Base-by-base conservation (phyloP, 2,113 vertebrate genomes). In the Notothenia rossii region DNA sequence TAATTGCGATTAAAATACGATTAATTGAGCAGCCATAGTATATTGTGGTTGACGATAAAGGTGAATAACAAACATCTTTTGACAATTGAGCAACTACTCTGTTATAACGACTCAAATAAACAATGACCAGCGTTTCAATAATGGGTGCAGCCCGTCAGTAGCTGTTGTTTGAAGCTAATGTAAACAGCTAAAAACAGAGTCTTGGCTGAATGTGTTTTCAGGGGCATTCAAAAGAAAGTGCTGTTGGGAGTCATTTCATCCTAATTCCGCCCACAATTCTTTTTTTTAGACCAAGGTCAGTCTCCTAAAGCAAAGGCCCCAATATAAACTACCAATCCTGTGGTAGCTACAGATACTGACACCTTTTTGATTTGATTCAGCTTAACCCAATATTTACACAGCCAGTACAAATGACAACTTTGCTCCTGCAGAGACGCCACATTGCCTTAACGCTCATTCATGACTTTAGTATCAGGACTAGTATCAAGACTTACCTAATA, bases 321-420 rank as follows among this genome's bases (percentile, higher is more conserved):
- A 53, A 15, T 7, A 46, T n/a, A n/a, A 15, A 50, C 33, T 33
- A 11, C 11, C 8, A 49, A 61, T 5, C 29, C 1, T 2, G 18
- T 62, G 48, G 13, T 10, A 10, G 36, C 15, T 45, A 50, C 25
- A 62, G 33, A 29, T 5, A 51, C 29, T 15, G 40, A 72, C 20
- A 15, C 55, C 33, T 8, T 48, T 45, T 61, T 54, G 25, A 25
- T 79, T 61, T 73, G 48, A 65, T 50, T 83, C 33, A 33, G 14
- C 3, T 61, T 18, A 14, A 50, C 18, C 59, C 9, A 56, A 13
- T 1, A 12, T 11, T 62, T 6, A 46, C 36, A 51, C 33, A 22
- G 9, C 2, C 25, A 22, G 5, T 5, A 20, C 33, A 64, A n/a
- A 33, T 33, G 4, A 10, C 36, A 62, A 43, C 20, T 10, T 43